A percentile compares a stretch with the other conserved stretches of the same genome.
These are phyloP conservation scores for Microtus montanus DNA, from an alignment of 2,113 vertebrate genomes.

Conservation along the genomic window DNA sequence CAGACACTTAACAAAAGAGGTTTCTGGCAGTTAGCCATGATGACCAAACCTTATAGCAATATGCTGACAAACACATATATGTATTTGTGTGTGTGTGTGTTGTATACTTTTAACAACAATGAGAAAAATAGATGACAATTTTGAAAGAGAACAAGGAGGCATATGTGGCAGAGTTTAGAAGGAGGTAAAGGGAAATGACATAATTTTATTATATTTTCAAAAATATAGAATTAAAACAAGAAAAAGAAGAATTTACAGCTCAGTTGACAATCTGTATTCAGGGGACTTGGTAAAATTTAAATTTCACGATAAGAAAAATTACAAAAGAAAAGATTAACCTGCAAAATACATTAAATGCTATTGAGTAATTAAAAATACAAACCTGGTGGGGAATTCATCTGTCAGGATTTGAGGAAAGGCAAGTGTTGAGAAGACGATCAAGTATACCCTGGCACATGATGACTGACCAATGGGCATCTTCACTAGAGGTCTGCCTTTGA, in stretches of 20 bases:
- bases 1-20: constrained; percentile 61
- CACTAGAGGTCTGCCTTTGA: constrained; percentile 74
- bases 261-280: not conserved
- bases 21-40: constrained; percentile 52
- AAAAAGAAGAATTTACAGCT: not conserved
- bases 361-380: constrained; percentile 10
- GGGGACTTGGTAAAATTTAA: not conserved
- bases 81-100: no score
- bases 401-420: constrained; percentile 58
- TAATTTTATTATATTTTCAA: not conserved
- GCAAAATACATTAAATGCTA: not conserved
- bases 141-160: not conserved
- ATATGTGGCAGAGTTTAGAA: not conserved
- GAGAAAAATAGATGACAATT: not conserved
- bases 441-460: constrained; percentile 56
- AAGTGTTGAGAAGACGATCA: constrained; percentile 61
- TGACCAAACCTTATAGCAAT: not conserved
- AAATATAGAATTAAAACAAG: not conserved
- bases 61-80: no score
- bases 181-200: not conserved
- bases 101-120: not conserved
- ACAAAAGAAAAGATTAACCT: not conserved
- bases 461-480: constrained; percentile 56
- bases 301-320: not conserved
- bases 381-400: not conserved